These are phyloP conservation scores for Drosophila picticornis DNA, from an alignment of 2,888 invertebrate species.

Conservation along the genomic window DNA sequence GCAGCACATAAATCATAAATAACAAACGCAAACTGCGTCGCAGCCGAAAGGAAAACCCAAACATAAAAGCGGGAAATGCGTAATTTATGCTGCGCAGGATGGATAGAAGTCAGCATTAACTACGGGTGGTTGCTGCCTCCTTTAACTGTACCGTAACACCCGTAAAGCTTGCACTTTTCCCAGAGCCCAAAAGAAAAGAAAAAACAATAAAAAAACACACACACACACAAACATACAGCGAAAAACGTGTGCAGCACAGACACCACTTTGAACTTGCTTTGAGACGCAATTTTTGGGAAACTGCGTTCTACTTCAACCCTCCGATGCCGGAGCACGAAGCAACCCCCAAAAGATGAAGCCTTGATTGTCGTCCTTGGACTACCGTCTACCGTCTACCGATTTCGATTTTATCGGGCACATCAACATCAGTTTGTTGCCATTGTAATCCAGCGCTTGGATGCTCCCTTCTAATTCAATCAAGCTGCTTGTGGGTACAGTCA, in stretches of 20 bases:
- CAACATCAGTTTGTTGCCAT: conserved; percentile 49
- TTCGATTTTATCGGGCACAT: conserved; percentile 47
- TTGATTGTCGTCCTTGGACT: conserved; percentile 48
- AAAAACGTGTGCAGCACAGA: conserved; percentile 31
- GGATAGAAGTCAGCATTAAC: conserved; percentile 28
- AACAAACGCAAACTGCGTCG: conserved; percentile 74
- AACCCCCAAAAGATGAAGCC: conserved; percentile 48
- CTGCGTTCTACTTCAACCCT: conserved; percentile 74
- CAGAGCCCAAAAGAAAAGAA: conserved; percentile 17
- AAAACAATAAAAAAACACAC: background rate
- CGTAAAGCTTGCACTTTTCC: conserved; percentile 67
- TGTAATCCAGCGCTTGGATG: conserved; percentile 49
- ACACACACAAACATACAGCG: background rate
- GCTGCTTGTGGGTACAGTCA: conserved; percentile 44
- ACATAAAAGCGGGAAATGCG: conserved; percentile 64
- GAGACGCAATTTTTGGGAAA: conserved; percentile 75
- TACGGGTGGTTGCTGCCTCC: conserved; percentile 57
- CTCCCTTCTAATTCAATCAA: conserved; percentile 67
- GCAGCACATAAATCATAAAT: conserved; percentile 78
- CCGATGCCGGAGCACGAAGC: conserved; percentile 12
- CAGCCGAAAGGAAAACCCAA: conserved; percentile 42
- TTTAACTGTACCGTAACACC: conserved; percentile 37
- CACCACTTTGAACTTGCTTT: conserved; percentile 57
- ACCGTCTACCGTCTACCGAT: conserved; percentile 18
- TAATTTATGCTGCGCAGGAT: conserved; percentile 79